Evolutionary conservation across 2,113 vertebrate species (phyloP).

Genomic region (Carlito syrichta): DNA sequence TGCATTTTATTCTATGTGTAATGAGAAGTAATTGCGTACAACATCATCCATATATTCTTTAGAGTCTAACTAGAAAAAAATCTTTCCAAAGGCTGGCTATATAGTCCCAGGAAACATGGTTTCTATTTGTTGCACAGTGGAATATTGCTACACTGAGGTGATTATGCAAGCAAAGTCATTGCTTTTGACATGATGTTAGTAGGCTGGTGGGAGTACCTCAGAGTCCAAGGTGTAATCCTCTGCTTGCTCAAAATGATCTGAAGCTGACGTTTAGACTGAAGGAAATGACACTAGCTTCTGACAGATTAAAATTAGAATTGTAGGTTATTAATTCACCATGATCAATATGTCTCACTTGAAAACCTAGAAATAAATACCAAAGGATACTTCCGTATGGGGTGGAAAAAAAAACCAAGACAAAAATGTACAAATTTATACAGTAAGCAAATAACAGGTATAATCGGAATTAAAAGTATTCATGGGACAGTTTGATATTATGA

Average conservation of each 20-base stretch:
- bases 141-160: not conserved
- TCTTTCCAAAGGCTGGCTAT: not conserved
- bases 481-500: rapidly evolving
- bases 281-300: not conserved
- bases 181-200: not conserved
- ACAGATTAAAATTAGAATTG: not conserved
- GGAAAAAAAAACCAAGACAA: not conserved
- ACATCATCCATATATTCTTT: too few relatives aligned
- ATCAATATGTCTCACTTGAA: not conserved
- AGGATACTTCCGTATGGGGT: not conserved
- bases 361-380: not conserved
- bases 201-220: not conserved
- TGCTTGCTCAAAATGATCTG: not conserved
- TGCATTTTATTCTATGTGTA: not conserved
- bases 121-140: not conserved
- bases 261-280: not conserved
- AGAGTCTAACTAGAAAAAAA: not conserved
- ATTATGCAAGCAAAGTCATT: not conserved
- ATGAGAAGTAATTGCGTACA: not conserved
- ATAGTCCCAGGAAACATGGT: not conserved
- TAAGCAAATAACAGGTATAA: not conserved
- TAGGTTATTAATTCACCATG: not conserved
- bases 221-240: not conserved
- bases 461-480: not conserved
- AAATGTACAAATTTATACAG: not conserved